Conservation (phyloP, 1,140 invertebrate genomes). For the Tetranychus cinnabarinus region DNA sequence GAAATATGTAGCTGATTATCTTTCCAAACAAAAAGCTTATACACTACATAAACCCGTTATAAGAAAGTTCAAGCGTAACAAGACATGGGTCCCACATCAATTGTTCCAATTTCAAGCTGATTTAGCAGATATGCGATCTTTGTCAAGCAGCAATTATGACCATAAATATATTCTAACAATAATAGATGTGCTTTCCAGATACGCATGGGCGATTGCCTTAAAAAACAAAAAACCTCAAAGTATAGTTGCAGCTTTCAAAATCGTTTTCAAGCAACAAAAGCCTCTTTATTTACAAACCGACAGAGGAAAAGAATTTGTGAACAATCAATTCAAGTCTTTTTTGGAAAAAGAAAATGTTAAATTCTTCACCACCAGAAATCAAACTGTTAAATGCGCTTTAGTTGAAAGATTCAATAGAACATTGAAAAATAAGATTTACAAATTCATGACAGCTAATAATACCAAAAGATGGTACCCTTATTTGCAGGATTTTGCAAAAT, state of each 20-base stretch:
- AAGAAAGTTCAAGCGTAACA: neutral
- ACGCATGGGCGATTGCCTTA: slow-evolving; percentile 12
- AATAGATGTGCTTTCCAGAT: slow-evolving; percentile 15
- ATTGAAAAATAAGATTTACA: slow-evolving; percentile 15
- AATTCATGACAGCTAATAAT: slow-evolving; percentile 15
- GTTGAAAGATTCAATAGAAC: slow-evolving; percentile 18
- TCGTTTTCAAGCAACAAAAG: neutral
- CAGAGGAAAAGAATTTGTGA: slow-evolving; percentile 23
- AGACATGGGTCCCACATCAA: neutral
- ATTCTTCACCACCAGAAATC: slow-evolving; percentile 11
- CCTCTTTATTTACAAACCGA: slow-evolving; percentile 24
- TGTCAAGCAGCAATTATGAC: neutral
- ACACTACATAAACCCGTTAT: neutral
- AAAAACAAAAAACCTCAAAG: slow-evolving; percentile 9
- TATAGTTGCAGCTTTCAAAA: slow-evolving; percentile 8
- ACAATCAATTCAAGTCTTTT: slow-evolving; percentile 10
- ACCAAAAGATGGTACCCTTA: slow-evolving; percentile 13
- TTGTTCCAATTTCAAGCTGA: slow-evolving; percentile 14
- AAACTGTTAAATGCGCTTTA: slow-evolving; percentile 16
- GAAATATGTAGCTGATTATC: neutral
- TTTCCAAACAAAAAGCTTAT: neutral
- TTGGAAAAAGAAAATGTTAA: slow-evolving; percentile 7
- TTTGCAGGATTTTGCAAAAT: slow-evolving; percentile 11
- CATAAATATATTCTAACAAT: slow-evolving; percentile 12
- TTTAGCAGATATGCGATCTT: slow-evolving; percentile 11